These are phyloP conservation scores for Spisula solida DNA, from an alignment of 2,888 invertebrate species.

Conservation along the genomic window DNA sequence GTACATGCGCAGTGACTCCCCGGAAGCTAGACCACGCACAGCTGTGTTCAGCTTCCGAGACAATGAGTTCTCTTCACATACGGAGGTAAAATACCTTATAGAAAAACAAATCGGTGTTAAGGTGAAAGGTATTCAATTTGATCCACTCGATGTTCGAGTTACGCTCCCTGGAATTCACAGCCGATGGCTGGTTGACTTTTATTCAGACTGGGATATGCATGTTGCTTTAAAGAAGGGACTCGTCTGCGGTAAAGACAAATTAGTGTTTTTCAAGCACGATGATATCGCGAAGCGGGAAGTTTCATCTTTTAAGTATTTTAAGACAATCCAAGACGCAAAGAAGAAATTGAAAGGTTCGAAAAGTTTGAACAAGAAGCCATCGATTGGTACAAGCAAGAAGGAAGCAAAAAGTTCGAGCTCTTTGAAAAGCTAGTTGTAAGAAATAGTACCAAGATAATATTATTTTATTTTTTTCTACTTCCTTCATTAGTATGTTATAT, in stretches of 20 bases:
- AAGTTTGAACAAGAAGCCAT: slow-evolving; percentile 20
- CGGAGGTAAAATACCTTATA: slow-evolving; percentile 67
- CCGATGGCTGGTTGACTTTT: slow-evolving; percentile 70
- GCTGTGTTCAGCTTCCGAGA: slow-evolving; percentile 73
- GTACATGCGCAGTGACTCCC: slow-evolving; percentile 61
- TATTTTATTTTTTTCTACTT: not conserved
- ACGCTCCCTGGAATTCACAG: slow-evolving; percentile 61
- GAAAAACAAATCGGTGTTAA: slow-evolving; percentile 58
- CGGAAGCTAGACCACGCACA: slow-evolving; percentile 58
- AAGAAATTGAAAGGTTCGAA: slow-evolving; percentile 41
- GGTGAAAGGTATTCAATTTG: slow-evolving; percentile 64
- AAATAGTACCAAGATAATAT: not conserved
- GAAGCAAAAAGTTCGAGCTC: not conserved
- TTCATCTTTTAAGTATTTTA: slow-evolving; percentile 58
- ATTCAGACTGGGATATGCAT: slow-evolving; percentile 53
- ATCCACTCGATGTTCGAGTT: slow-evolving; percentile 67
- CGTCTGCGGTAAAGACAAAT: slow-evolving; percentile 63
- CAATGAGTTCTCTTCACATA: slow-evolving; percentile 69
- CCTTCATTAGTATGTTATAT: too few species aligned
- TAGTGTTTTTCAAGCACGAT: slow-evolving; percentile 65
- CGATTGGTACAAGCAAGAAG: not conserved
- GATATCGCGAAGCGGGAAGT: slow-evolving; percentile 61
- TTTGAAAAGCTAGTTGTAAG: not conserved
- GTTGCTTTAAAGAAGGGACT: slow-evolving; percentile 64
- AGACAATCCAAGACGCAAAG: slow-evolving; percentile 44